Conservation (phyloP, 2,888 invertebrate genomes). For the Lacanobia wlatinum region DNA sequence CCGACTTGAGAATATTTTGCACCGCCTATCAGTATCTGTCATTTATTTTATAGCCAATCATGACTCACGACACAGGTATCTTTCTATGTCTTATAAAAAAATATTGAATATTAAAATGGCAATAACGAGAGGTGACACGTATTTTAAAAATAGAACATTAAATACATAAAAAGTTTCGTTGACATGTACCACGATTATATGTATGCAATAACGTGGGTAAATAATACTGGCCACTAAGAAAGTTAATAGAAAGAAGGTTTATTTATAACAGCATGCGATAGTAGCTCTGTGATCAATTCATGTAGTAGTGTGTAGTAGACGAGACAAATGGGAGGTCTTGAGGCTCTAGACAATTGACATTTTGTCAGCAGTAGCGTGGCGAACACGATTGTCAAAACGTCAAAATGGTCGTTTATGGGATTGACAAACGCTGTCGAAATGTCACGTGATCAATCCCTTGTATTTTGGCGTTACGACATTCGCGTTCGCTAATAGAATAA, state of each 20-base stretch:
- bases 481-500: too few relatives aligned
- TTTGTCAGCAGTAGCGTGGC: too few relatives aligned
- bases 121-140: slow-evolving; percentile 46
- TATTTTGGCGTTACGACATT: too few relatives aligned
- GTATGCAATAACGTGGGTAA: slow-evolving; percentile 37
- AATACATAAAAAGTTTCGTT: slow-evolving; percentile 25
- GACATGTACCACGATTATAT: slow-evolving; percentile 32
- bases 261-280: not conserved
- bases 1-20: slow-evolving; percentile 16
- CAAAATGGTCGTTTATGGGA: too few relatives aligned
- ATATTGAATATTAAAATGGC: slow-evolving; percentile 35
- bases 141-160: slow-evolving; percentile 50
- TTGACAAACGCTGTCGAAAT: too few relatives aligned
- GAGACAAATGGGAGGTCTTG: not conserved
- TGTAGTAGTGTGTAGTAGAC: not conserved
- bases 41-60: slow-evolving; percentile 25
- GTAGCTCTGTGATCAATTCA: not conserved
- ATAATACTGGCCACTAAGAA: slow-evolving; percentile 2
- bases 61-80: slow-evolving; percentile 28
- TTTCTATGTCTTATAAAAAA: not conserved
- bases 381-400: too few relatives aligned
- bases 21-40: slow-evolving; percentile 34
- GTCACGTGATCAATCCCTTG: too few relatives aligned
- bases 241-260: slow-evolving; percentile 1
- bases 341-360: too few relatives aligned